Percentiles rank a stretch among this genome's conserved stretches.
Conservation (phyloP, 2,797 vertebrate species). For the Anas flavirostris region DNA sequence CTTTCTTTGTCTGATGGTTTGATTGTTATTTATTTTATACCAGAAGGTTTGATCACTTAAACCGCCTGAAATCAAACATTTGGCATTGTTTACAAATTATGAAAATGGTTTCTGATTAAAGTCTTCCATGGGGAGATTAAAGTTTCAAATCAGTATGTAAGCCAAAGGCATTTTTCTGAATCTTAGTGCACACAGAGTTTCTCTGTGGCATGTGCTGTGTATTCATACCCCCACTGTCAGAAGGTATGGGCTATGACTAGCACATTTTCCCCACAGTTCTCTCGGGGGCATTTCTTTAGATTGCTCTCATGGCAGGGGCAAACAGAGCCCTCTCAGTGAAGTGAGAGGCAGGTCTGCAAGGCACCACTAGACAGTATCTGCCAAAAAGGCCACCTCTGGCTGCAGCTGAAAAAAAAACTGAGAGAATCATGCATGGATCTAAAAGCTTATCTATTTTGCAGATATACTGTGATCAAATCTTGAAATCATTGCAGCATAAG, state of each 20-base stretch:
- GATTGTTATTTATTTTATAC: slow-evolving; percentile 5
- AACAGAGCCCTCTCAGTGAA: background rate
- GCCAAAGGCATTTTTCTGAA: background rate
- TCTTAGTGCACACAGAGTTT: background rate
- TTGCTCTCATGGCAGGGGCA: background rate
- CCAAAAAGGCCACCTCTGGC: background rate
- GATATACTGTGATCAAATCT: background rate
- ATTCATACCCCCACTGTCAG: background rate
- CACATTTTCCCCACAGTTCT: background rate
- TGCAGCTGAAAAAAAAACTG: background rate
- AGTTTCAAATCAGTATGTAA: background rate
- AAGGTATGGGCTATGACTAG: fast-evolving
- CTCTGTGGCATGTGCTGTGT: background rate
- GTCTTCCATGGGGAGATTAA: background rate
- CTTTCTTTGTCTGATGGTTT: slow-evolving; percentile 25
- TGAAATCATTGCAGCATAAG: background rate
- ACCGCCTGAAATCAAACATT: slow-evolving; percentile 30
- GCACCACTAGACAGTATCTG: background rate
- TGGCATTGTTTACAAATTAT: slow-evolving; percentile 49
- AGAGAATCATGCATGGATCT: background rate
- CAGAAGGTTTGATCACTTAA: slow-evolving; percentile 24
- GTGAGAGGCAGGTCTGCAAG: background rate
- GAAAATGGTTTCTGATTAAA: slow-evolving; percentile 45
- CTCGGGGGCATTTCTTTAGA: background rate
- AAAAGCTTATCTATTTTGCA: background rate